Evolutionary conservation across 2,113 vertebrate species (phyloP).

Genomic region (Anolis sagrei): DNA sequence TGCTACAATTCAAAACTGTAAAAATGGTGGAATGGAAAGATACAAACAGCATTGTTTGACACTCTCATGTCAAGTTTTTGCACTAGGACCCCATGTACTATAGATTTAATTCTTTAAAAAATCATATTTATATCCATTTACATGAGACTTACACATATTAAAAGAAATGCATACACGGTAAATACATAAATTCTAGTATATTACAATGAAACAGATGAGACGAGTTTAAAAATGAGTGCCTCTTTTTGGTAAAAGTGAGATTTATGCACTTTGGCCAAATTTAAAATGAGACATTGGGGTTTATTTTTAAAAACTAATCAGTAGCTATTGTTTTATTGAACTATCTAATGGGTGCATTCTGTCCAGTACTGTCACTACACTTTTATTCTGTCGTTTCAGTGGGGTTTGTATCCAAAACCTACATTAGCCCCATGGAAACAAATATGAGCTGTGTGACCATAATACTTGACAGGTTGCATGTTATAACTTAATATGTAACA

Average conservation of each 20-base stretch:
- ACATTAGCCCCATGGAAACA: constrained; percentile 2
- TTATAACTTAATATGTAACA: constrained; percentile 61
- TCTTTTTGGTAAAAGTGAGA: constrained; percentile 78
- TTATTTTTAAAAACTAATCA: constrained; percentile 55
- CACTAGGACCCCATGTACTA: constrained; percentile 90
- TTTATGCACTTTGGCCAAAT: constrained; percentile 74
- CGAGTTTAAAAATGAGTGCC: constrained; percentile 75
- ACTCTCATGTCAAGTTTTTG: constrained; percentile 87
- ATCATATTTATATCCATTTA: constrained; percentile 98
- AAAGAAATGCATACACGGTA: constrained; percentile 91
- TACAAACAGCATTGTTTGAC: constrained; percentile 89
- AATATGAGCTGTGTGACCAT: background rate
- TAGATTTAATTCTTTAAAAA: constrained; percentile 85
- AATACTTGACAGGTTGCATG: constrained; percentile 17
- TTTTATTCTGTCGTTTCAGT: constrained; percentile 12
- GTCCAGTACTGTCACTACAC: background rate
- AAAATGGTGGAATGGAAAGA: constrained; percentile 85
- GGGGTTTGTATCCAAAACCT: background rate
- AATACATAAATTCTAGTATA: constrained; percentile 88
- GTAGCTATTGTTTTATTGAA: constrained; percentile 65
- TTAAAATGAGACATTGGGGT: constrained; percentile 57
- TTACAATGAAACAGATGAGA: constrained; percentile 90
- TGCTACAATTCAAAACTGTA: constrained; percentile 85
- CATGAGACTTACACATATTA: constrained; percentile 92
- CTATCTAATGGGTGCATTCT: constrained; percentile 47